A percentile compares a stretch with the other conserved stretches of the same genome.
Evolutionary conservation across 2,113 vertebrate species (phyloP).

Genomic region (Lutjanus erythropterus): DNA sequence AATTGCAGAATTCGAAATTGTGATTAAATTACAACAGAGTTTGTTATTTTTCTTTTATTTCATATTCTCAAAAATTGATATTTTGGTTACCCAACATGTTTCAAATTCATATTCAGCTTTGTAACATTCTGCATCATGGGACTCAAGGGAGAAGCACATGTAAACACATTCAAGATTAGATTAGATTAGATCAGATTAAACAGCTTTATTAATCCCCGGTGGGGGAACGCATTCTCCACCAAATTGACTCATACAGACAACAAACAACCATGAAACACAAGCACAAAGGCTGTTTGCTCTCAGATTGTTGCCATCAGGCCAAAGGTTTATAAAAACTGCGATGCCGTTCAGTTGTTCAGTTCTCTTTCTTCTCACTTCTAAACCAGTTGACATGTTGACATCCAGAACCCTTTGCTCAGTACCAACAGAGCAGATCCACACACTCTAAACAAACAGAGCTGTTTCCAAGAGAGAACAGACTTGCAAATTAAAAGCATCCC

Average conservation of each 20-base stretch:
- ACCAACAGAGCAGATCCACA: neutral
- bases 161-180: neutral
- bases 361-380: slow-evolving; percentile 12
- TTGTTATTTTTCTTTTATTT: neutral
- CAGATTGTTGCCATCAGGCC: neutral
- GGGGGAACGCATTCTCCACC: too few species aligned
- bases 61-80: neutral
- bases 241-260: too few species aligned
- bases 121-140: neutral
- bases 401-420: neutral
- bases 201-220: too few species aligned
- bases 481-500: slow-evolving; percentile 53
- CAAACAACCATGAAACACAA: neutral
- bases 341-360: neutral
- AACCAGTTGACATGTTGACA: slow-evolving; percentile 21
- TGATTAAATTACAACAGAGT: neutral
- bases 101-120: neutral
- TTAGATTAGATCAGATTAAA: too few species aligned
- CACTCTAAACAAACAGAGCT: slow-evolving; percentile 11
- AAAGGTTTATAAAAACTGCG: neutral
- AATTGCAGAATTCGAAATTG: neutral
- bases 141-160: neutral
- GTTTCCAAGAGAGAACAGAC: slow-evolving; percentile 23
- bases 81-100: neutral
- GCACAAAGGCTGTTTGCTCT: neutral